Conservation (phyloP, 2,113 vertebrate genomes). For the Pachyramphus minor region DNA sequence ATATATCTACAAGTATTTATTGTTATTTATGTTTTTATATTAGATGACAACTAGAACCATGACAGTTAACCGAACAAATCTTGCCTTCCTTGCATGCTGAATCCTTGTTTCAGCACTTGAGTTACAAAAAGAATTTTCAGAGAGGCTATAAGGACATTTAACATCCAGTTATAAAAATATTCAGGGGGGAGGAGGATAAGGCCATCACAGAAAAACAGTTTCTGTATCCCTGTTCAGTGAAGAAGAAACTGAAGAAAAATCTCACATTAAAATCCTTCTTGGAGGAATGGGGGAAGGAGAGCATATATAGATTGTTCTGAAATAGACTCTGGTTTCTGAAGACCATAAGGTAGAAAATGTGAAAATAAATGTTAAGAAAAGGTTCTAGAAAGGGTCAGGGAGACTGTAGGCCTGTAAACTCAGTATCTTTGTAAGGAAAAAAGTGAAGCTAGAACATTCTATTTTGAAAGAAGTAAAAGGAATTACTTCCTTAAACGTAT, state of each 20-base stretch:
- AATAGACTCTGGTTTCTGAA: background rate
- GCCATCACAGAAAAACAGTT: background rate
- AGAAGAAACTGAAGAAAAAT: background rate
- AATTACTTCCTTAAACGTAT: background rate
- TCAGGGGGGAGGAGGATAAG: background rate
- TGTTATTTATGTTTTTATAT: background rate
- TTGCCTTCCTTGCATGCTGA: background rate
- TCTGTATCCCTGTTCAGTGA: background rate
- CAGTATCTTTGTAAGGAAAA: background rate
- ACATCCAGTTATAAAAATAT: background rate
- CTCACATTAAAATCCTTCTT: background rate
- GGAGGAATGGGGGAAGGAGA: background rate
- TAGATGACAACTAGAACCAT: background rate
- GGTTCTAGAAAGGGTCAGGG: background rate
- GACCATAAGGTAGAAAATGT: background rate
- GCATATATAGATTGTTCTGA: background rate
- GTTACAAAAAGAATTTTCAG: background rate
- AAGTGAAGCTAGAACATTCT: background rate
- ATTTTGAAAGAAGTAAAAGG: background rate
- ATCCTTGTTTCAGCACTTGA: background rate
- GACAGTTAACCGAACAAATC: background rate
- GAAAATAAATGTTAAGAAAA: background rate
- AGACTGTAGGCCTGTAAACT: background rate
- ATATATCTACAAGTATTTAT: background rate
- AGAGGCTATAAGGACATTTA: background rate